Percentiles rank a stretch among this genome's conserved stretches.
Evolutionary conservation across 2,797 vertebrate species (phyloP).

Genomic region (Clarias platycephalus): DNA sequence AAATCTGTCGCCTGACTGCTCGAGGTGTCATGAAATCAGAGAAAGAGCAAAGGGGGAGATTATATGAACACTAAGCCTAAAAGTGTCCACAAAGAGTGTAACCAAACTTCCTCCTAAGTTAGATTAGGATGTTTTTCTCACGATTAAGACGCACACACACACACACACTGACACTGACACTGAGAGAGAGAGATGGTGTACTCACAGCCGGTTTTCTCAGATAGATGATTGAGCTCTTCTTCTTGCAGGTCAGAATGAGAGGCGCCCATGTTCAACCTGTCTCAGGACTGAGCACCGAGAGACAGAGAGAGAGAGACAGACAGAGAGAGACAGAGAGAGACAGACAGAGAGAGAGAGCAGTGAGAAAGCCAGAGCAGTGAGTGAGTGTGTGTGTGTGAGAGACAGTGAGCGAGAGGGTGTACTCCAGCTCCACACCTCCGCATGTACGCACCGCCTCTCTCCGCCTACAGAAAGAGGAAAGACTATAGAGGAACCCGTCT

Average conservation of each 20-base stretch:
- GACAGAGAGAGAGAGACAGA: background rate
- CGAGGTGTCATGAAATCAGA: background rate
- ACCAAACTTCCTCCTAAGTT: background rate
- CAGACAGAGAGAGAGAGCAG: background rate
- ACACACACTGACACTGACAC: background rate
- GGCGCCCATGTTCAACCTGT: conserved; percentile 10
- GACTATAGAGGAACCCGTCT: too few species aligned
- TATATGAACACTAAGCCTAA: too few species aligned
- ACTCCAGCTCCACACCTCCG: too few species aligned
- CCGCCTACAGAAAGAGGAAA: too few species aligned
- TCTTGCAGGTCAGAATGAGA: conserved; percentile 9
- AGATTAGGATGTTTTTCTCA: background rate
- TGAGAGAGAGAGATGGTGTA: background rate
- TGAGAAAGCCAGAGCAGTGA: too few species aligned
- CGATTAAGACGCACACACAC: background rate
- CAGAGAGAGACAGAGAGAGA: background rate
- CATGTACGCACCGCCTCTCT: too few species aligned
- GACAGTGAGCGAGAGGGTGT: too few species aligned
- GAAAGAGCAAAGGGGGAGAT: background rate
- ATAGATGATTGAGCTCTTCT: background rate
- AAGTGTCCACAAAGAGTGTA: background rate
- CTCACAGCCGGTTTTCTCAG: conserved; percentile 34
- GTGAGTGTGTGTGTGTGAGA: too few species aligned
- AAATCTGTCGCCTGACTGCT: background rate
- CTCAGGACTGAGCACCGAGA: background rate